phyloP scores from a whole-genome alignment of 2,888 invertebrate species.

The Erynnis tages region DNA sequence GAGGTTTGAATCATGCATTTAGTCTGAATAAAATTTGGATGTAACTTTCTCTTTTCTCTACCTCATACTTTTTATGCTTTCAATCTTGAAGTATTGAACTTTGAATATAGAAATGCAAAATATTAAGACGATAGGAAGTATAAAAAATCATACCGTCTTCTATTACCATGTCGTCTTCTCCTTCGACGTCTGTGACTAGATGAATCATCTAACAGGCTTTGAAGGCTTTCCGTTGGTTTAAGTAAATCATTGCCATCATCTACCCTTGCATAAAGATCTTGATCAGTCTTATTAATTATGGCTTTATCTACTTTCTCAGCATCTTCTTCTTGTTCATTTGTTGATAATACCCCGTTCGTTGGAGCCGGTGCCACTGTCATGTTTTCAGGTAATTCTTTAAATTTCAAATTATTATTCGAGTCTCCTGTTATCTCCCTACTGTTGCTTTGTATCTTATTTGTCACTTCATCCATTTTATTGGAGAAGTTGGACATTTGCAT shows the following conservation, averaged over 20 bases:
- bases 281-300: slow-evolving; percentile 50
- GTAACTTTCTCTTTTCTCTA: no score
- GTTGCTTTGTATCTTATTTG: slow-evolving; percentile 79
- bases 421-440: slow-evolving; percentile 79
- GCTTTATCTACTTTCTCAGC: slow-evolving; percentile 41
- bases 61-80: no score
- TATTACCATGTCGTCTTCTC: slow-evolving; percentile 68
- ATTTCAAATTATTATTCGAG: slow-evolving; percentile 62
- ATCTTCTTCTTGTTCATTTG: slow-evolving; percentile 63
- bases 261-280: slow-evolving; percentile 47
- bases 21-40: no score
- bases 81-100: not conserved
- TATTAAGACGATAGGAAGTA: slow-evolving; percentile 4
- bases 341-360: slow-evolving; percentile 67
- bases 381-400: slow-evolving; percentile 70
- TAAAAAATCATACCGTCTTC: slow-evolving; percentile 57
- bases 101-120: not conserved
- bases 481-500: slow-evolving; percentile 64
- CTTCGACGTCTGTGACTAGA: slow-evolving; percentile 49
- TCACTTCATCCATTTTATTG: slow-evolving; percentile 72
- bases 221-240: slow-evolving; percentile 68
- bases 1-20: no score
- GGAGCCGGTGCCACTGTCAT: slow-evolving; percentile 72
- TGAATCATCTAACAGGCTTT: slow-evolving; percentile 56
- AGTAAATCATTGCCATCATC: slow-evolving; percentile 56